Conservation (phyloP, 1,140 invertebrate genomes). For the Drosophila navojoa region DNA sequence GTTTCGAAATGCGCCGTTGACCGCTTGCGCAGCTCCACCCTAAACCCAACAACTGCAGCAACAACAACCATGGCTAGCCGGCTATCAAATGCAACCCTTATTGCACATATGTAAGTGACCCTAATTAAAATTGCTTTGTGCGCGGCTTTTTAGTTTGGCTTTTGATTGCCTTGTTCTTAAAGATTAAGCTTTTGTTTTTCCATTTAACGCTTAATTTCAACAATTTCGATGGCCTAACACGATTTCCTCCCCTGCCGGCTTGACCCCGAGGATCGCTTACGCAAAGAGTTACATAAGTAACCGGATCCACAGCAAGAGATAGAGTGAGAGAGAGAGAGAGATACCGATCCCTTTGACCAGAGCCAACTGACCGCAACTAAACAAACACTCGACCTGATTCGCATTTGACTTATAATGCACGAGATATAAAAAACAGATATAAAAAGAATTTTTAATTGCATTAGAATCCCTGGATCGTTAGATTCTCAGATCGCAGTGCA, state of each 20-base stretch:
- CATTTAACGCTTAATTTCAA: conserved; percentile 80
- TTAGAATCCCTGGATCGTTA: conserved; percentile 48
- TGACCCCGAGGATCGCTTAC: conserved; percentile 73
- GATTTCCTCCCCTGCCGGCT: conserved; percentile 45
- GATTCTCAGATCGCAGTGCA: conserved; percentile 29
- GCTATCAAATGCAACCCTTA: conserved; percentile 53
- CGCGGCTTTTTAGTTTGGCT: conserved; percentile 70
- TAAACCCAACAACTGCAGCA: conserved; percentile 2
- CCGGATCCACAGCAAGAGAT: conserved; percentile 5
- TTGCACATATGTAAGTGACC: conserved; percentile 55
- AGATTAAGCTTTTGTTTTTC: conserved; percentile 82
- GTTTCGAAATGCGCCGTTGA: conserved; percentile 61
- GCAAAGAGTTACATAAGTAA: conserved; percentile 36
- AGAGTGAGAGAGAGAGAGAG: not conserved
- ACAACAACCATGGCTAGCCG: conserved; percentile 6
- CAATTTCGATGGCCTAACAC: conserved; percentile 76
- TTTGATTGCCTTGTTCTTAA: conserved; percentile 70
- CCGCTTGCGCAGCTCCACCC: conserved; percentile 59
- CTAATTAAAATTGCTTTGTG: conserved; percentile 77
- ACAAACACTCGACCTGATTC: conserved; percentile 71
- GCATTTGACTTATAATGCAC: conserved; percentile 67
- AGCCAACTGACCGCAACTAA: conserved; percentile 78
- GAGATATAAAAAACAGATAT: conserved; percentile 4
- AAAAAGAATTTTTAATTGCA: conserved; percentile 68
- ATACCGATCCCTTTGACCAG: conserved; percentile 33